These are phyloP conservation scores for Ptilorrhoa leucosticta DNA, from an alignment of 2,113 vertebrate genomes.

Conservation along the genomic window DNA sequence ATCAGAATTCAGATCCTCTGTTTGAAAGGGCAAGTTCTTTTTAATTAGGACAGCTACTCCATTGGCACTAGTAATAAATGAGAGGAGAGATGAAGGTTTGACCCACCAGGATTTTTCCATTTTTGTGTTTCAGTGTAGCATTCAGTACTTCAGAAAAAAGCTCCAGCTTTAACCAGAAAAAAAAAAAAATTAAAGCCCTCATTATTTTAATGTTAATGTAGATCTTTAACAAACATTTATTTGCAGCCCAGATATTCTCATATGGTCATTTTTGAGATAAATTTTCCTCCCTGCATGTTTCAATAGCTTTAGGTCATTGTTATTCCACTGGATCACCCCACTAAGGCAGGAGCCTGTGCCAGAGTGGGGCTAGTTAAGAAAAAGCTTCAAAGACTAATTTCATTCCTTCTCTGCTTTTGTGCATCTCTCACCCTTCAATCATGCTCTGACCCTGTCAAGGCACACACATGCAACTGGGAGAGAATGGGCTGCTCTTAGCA, in stretches of 20 bases:
- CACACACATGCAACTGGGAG: not conserved
- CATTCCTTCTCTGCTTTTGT: slow-evolving; percentile 7
- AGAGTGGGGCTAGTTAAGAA: slow-evolving; percentile 5
- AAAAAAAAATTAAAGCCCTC: not conserved
- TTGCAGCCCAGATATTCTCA: not conserved
- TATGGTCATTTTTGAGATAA: not conserved
- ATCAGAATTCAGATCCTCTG: slow-evolving; percentile 31
- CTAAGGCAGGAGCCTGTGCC: slow-evolving; percentile 24
- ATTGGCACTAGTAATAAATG: slow-evolving; percentile 44
- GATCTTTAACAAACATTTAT: not conserved
- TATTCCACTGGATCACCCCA: slow-evolving; percentile 21
- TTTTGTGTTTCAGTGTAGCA: not conserved
- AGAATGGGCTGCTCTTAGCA: not conserved
- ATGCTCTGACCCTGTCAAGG: not conserved
- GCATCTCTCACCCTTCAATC: slow-evolving; percentile 15
- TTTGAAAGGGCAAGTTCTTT: slow-evolving; percentile 62
- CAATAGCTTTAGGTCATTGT: slow-evolving; percentile 28
- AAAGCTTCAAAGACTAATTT: slow-evolving; percentile 57
- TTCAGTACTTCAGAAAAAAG: not conserved
- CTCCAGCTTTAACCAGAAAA: not conserved
- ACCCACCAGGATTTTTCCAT: not conserved
- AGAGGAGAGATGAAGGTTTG: slow-evolving; percentile 15
- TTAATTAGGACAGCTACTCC: slow-evolving; percentile 62
- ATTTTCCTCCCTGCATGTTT: not conserved
- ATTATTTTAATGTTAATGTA: not conserved